phyloP scores from a whole-genome alignment of 2,888 invertebrate genomes.

The Marasmarcha lunaedactyla region DNA sequence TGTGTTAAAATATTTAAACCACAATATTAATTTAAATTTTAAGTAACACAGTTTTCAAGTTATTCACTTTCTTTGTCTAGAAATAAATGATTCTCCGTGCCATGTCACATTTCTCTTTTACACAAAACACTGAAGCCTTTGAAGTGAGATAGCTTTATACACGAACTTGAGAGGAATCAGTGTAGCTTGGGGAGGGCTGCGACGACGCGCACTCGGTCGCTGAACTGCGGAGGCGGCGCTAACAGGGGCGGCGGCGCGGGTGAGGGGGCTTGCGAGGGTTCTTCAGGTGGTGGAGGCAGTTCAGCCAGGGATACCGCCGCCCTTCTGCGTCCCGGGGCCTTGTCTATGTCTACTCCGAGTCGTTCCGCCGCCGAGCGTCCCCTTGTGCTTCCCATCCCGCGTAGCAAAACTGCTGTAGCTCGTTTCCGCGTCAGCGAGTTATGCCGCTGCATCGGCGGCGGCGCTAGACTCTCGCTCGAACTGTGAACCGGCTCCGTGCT shows the following conservation, averaged over 20 bases:
- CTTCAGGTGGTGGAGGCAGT: conserved; percentile 84
- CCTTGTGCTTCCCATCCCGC: conserved; percentile 37
- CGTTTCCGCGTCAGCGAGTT: conserved; percentile 73
- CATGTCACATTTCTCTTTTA: too few relatives aligned
- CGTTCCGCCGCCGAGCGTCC: conserved; percentile 53
- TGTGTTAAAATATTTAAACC: too few relatives aligned
- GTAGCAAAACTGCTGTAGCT: conserved; percentile 69
- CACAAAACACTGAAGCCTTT: too few relatives aligned
- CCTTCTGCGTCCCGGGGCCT: conserved; percentile 60
- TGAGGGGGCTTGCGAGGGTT: conserved; percentile 48
- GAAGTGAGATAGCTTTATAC: too few relatives aligned
- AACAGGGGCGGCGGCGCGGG: conserved; percentile 54
- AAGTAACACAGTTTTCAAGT: too few relatives aligned
- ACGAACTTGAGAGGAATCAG: background rate
- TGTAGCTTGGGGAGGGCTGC: conserved; percentile 82
- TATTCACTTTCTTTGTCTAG: too few relatives aligned
- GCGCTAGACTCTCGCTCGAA: conserved; percentile 53
- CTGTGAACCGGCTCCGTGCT: conserved; percentile 66
- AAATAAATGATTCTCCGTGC: too few relatives aligned
- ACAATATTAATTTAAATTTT: too few relatives aligned
- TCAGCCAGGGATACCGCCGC: conserved; percentile 82
- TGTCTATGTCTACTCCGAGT: conserved; percentile 48
- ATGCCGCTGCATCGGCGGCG: conserved; percentile 67
- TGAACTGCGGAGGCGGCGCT: conserved; percentile 92
- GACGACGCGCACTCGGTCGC: conserved; percentile 87